Evolutionary conservation across 30 jellyfish, hydroid and myxozoan species (phyloP), one percentile per base, ranked within the genome.

Genomic region (Euphysa ruthae): DNA sequence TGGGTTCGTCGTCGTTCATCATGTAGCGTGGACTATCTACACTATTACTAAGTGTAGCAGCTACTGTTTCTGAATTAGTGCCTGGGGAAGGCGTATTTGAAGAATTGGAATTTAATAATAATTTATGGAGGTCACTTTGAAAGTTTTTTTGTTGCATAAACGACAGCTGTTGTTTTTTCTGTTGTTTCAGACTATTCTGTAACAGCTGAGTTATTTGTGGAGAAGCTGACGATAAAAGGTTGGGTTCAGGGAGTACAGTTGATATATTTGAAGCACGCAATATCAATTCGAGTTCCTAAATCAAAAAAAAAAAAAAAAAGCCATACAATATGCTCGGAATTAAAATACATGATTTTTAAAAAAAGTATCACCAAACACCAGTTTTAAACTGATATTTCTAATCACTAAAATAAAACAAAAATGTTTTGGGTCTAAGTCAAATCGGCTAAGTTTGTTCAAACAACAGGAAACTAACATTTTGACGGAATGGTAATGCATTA

Each of bases 261-360:
- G 97, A 77, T 20, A 88, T 73, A 27, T 82, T 74, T 4, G 97
- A 62, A 4, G 97, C 97, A 31, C 97, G 77, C 12, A 78, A 54
- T 4, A 88, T 88, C 82, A 88, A 60, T 35, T 88, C 97, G 54
- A 88, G 71, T 64, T 88, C 97, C 97, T 88, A 61, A 16, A 68
- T 49, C 32, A 35, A 27, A 38, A 0, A 4, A 19, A 29, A n/a
- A n/a, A n/a, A n/a, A n/a, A n/a, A n/a, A n/a, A n/a, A n/a, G n/a
- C n/a, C n/a, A n/a, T n/a, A n/a, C n/a, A n/a, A n/a, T n/a, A n/a
- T n/a, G n/a, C n/a, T n/a, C n/a, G n/a, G n/a, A n/a, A n/a, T n/a
- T n/a, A n/a, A n/a, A n/a, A n/a, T n/a, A n/a, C n/a, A n/a, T n/a
- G n/a, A n/a, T n/a, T n/a, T n/a, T n/a, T n/a, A n/a, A n/a, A n/a